Conservation (phyloP, 30 jellyfish, hydroid and myxozoan genomes). For the Mastigias papua region DNA sequence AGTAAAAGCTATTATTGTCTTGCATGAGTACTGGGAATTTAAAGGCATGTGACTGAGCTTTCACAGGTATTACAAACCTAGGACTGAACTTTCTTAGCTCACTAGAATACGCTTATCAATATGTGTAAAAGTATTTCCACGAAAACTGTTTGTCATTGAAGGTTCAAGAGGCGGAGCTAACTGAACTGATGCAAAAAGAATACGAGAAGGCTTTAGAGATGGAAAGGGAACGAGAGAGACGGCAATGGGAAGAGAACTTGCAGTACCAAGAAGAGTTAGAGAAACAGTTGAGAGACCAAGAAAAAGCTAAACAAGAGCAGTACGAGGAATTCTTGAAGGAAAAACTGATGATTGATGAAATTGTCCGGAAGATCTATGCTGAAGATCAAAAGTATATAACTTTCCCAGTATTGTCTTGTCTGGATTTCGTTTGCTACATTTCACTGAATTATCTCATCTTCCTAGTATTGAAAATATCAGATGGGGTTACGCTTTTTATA, state of each 20-base stretch:
- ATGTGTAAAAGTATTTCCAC: too few species aligned
- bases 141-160: neutral
- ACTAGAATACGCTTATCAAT: too few species aligned
- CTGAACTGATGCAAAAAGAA: constrained; percentile 75
- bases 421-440: too few species aligned
- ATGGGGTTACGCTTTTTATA: too few species aligned
- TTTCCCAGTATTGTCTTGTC: too few species aligned
- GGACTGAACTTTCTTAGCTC: too few species aligned
- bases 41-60: too few species aligned
- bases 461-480: too few species aligned
- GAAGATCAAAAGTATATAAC: constrained; percentile 91
- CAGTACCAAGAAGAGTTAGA: constrained; percentile 90
- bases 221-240: constrained; percentile 79
- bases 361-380: constrained; percentile 90
- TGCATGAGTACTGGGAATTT: too few species aligned
- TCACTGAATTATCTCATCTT: too few species aligned
- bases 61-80: too few species aligned
- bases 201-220: constrained; percentile 70
- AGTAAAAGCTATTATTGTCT: too few species aligned
- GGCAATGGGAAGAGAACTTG: constrained; percentile 88
- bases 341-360: constrained; percentile 95
- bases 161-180: constrained; percentile 82
- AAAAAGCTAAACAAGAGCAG: constrained; percentile 81
- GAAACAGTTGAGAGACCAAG: constrained; percentile 91
- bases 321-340: constrained; percentile 96